Conservation (phyloP, 2,797 vertebrate genomes). For the Alcedo atthis region DNA sequence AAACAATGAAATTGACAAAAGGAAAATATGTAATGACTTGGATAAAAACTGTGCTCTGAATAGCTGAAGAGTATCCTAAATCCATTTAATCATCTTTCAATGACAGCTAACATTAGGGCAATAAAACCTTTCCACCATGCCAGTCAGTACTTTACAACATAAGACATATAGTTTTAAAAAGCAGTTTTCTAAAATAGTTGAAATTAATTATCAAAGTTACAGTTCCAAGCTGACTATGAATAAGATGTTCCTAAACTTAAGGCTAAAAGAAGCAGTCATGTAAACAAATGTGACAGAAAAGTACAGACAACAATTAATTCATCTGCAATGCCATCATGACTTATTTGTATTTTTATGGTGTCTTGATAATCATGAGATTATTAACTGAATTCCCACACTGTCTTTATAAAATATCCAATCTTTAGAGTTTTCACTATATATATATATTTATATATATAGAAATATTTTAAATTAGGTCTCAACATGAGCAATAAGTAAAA, state of each 20-base stretch:
- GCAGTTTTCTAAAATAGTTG: background rate
- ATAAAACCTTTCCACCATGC: constrained; percentile 1
- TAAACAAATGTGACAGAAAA: constrained; percentile 39
- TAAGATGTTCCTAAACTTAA: background rate
- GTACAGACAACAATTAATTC: constrained; percentile 1
- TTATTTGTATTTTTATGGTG: constrained; percentile 12
- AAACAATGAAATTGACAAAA: constrained; percentile 40
- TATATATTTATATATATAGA: too few species aligned
- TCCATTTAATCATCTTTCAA: constrained; percentile 27
- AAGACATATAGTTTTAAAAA: background rate
- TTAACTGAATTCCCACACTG: background rate
- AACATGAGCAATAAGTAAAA: background rate
- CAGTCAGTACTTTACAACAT: background rate
- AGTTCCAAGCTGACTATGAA: background rate
- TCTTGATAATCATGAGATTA: background rate
- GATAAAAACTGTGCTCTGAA: constrained; percentile 42
- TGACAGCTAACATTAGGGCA: background rate
- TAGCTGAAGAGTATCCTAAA: constrained; percentile 4
- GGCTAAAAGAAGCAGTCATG: background rate
- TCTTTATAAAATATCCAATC: background rate
- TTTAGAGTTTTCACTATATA: background rate
- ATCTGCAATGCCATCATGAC: background rate
- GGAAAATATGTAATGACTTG: constrained; percentile 23
- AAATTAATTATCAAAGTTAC: background rate
- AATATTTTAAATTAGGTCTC: background rate